Evolutionary conservation across 2,797 vertebrate genomes (phyloP).

Genomic region (Enteromius fasciolatus): DNA sequence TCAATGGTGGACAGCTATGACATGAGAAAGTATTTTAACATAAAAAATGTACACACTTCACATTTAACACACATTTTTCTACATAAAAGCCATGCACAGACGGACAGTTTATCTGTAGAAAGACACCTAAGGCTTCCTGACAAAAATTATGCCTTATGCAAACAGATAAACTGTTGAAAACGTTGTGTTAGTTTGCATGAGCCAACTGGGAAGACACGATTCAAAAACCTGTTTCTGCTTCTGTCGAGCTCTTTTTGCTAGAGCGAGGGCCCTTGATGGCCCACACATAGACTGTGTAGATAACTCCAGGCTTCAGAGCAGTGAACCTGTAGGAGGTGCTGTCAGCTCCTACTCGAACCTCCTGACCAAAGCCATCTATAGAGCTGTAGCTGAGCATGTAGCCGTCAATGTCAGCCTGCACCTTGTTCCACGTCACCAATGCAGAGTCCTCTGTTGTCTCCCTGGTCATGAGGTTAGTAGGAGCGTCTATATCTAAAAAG

Average conservation of each 20-base stretch:
- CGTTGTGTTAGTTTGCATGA: conserved; percentile 13
- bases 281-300: conserved; percentile 79
- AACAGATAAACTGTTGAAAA: background rate
- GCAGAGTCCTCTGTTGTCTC: conserved; percentile 76
- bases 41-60: conserved; percentile 1
- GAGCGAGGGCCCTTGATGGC: conserved; percentile 75
- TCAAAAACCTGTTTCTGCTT: conserved; percentile 79
- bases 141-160: background rate
- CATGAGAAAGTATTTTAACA: background rate
- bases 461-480: conserved; percentile 73
- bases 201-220: background rate
- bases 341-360: conserved; percentile 72
- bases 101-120: background rate
- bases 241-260: conserved; percentile 76
- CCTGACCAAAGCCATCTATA: conserved; percentile 68
- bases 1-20: background rate
- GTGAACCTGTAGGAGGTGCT: conserved; percentile 70
- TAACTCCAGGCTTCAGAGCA: conserved; percentile 75
- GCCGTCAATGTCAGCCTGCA: conserved; percentile 75
- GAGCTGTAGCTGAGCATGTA: conserved; percentile 80
- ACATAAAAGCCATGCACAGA: background rate
- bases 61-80: conserved; percentile 3
- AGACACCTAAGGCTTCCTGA: background rate
- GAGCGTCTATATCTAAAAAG: conserved; percentile 75
- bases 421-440: conserved; percentile 77